Evolutionary conservation across 2,113 vertebrate genomes (phyloP), one percentile per base, ranked within the genome.

Genomic region (Xiphophorus hellerii): DNA sequence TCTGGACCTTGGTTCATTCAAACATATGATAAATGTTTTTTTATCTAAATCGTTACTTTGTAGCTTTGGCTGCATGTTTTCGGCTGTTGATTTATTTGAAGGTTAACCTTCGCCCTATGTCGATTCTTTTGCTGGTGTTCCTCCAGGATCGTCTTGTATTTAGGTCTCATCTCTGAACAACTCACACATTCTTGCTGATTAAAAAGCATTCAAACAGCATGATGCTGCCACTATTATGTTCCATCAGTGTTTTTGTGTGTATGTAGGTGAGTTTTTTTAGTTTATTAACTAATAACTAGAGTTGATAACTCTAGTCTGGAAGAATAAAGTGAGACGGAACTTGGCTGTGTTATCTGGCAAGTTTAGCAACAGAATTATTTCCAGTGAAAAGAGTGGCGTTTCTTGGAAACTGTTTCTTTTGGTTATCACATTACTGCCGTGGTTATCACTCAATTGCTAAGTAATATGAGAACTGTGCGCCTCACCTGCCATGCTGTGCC

Each of bases 361-460:
- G 58, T 58, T 5, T 9, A 33, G 29, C 69, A 35, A 71, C 66
- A 73, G 62, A 39, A 77, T 79, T 82, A 63, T 69, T 83, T 48
- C 31, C 62, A 63, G 75, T 73, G 51, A 76, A 67, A 37, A 81
- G 4, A 78, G 74, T 65, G 74, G 77, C 39, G 65, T 81, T 54
- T 85, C 14, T 81, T 80, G 42, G 82, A 66, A 66, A 33, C 51
- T 27, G 25, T 54, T 74, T 81, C 88, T 68, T 86, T 84, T 84
- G 78, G 89, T 89, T 90, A 93, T 93, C 90, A 66, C 71, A 81
- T 91, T 91, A 87, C 91, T 90, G 86, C 85, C 86, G 89, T 77
- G 82, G 81, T 83, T 73, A 74, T 76, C 87, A 72, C 85, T 88
- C 90, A 89, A 82, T 85, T 69, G 83, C 74, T 68, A n/a, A 0